Evolutionary conservation across 2,888 invertebrate genomes (phyloP).

Genomic region (Xylota sylvarum): DNA sequence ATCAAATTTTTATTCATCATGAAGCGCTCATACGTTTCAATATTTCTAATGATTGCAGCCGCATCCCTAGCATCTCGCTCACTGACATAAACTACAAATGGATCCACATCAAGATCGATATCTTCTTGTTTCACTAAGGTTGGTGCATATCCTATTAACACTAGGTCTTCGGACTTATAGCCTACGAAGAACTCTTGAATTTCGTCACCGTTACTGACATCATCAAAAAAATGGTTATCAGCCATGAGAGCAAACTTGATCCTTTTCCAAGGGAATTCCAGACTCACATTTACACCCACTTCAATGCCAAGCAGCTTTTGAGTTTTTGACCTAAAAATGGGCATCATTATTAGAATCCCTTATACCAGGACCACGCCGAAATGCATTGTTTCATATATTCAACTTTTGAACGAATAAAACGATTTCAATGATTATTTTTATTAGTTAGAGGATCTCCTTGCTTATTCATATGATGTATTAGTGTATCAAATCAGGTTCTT

Average conservation of each 20-base stretch:
- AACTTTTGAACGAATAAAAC: no score
- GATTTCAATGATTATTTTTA: no score
- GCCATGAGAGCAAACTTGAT: constrained; percentile 87
- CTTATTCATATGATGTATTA: no score
- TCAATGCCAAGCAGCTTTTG: constrained; percentile 86
- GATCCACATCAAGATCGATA: constrained; percentile 87
- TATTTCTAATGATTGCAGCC: constrained; percentile 86
- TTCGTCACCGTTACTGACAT: constrained; percentile 85
- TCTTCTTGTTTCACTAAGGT: constrained; percentile 86
- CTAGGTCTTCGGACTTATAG: constrained; percentile 84
- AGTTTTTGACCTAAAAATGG: constrained; percentile 73
- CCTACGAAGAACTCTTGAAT: constrained; percentile 84
- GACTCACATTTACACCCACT: constrained; percentile 89
- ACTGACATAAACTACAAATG: constrained; percentile 89
- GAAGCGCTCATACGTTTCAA: constrained; percentile 85
- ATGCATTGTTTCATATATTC: no score
- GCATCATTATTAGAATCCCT: not conserved
- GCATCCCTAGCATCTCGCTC: constrained; percentile 84
- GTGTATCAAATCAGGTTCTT: no score
- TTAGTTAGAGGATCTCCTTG: no score
- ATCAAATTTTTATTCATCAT: constrained; percentile 86
- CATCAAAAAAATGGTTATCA: constrained; percentile 86
- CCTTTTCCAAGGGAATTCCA: constrained; percentile 91
- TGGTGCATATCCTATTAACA: constrained; percentile 89
- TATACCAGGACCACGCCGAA: not conserved